Evolutionary conservation across 2,888 invertebrate species (phyloP).

Genomic region (Athetis lepigone): DNA sequence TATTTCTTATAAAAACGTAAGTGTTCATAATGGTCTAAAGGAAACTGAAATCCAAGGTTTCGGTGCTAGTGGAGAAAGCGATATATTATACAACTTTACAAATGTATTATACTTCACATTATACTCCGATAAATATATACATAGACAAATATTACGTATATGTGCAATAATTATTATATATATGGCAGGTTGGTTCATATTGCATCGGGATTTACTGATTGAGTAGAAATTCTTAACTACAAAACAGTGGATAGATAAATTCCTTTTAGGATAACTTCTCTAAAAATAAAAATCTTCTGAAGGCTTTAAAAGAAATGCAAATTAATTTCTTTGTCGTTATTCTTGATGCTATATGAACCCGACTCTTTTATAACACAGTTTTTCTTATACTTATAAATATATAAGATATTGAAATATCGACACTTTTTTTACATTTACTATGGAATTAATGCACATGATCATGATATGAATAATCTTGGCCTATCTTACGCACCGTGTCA

Average conservation of each 20-base stretch:
- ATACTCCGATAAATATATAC: conserved; percentile 58
- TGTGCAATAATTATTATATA: conserved; percentile 60
- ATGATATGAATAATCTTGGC: conserved; percentile 52
- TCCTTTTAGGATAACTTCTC: too few species aligned
- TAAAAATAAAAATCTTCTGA: too few species aligned
- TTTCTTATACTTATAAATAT: conserved; percentile 51
- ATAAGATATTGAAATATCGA: conserved; percentile 50
- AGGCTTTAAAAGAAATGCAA: too few species aligned
- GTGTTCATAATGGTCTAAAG: conserved; percentile 88
- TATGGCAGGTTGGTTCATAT: conserved; percentile 22
- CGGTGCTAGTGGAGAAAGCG: conserved; percentile 82
- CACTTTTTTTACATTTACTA: conserved; percentile 55
- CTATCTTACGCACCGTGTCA: conserved; percentile 60
- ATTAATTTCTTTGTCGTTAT: too few species aligned
- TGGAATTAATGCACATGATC: conserved; percentile 60
- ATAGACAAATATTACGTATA: conserved; percentile 62
- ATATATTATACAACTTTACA: conserved; percentile 70
- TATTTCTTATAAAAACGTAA: conserved; percentile 74
- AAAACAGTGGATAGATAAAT: background rate
- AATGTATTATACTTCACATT: conserved; percentile 62
- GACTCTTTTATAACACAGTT: conserved; percentile 42
- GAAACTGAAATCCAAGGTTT: conserved; percentile 76
- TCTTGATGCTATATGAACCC: conserved; percentile 33
- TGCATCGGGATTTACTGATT: background rate
- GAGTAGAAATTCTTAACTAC: background rate